Percentiles rank a stretch among this genome's conserved stretches.
Conservation (phyloP, 1,140 invertebrate genomes). For the Grapholita molesta region DNA sequence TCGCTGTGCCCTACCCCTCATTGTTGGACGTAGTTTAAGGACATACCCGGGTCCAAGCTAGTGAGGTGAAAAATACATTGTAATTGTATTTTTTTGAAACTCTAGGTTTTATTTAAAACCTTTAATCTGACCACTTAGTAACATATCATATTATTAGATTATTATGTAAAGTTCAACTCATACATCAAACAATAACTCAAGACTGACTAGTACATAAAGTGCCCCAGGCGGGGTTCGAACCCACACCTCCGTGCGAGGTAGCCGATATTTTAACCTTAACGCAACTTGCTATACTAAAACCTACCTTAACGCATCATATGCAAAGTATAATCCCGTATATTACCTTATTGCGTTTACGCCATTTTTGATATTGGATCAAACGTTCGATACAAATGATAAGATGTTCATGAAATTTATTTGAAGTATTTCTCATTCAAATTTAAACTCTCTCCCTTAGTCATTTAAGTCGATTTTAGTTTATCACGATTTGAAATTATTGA, state of each 20-base stretch:
- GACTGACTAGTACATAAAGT: conserved; percentile 38
- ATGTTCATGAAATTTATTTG: conserved; percentile 41
- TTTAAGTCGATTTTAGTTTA: conserved; percentile 26
- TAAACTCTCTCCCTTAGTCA: conserved; percentile 11
- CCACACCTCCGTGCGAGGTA: conserved; percentile 37
- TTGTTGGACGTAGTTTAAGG: too few species aligned
- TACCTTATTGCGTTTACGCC: conserved; percentile 11
- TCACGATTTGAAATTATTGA: conserved; percentile 27
- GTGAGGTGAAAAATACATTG: too few species aligned
- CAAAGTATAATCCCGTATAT: conserved; percentile 30
- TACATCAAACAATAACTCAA: conserved; percentile 27
- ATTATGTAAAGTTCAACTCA: background rate
- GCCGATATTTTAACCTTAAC: conserved; percentile 22
- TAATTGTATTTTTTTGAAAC: too few species aligned
- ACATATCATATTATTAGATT: background rate
- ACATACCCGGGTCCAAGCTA: too few species aligned
- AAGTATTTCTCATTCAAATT: conserved; percentile 20
- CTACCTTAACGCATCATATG: background rate
- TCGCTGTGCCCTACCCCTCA: too few species aligned
- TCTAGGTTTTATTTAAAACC: background rate
- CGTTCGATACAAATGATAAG: conserved; percentile 44
- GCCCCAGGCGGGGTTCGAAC: conserved; percentile 51
- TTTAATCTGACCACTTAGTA: background rate
- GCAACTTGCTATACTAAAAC: conserved; percentile 16
- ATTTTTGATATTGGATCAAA: conserved; percentile 20